A percentile compares a stretch with the other conserved stretches of the same genome.
Evolutionary conservation across 2,113 vertebrate species (phyloP).

Genomic region (Cololabis saira): DNA sequence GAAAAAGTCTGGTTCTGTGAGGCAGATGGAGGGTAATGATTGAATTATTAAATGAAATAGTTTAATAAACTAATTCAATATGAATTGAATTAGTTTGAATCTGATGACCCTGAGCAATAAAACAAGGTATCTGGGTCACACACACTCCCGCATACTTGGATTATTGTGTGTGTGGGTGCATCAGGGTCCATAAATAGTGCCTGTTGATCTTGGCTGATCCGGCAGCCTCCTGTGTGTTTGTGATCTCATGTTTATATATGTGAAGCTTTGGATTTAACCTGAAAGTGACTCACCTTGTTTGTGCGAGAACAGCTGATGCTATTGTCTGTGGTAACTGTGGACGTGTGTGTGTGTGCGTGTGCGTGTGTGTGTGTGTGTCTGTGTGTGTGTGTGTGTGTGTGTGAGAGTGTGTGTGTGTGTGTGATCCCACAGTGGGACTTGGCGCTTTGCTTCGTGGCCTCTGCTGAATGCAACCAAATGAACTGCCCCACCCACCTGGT

Average conservation of each 20-base stretch:
- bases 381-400: not conserved
- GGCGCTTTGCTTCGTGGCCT: no score
- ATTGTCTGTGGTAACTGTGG: not conserved
- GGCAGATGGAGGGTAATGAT: no score
- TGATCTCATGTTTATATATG: not conserved
- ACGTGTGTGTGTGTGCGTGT: not conserved
- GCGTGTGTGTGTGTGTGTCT: not conserved
- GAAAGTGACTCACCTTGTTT: not conserved
- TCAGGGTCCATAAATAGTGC: not conserved
- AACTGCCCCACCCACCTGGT: no score
- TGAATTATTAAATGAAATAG: no score
- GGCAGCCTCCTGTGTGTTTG: no score
- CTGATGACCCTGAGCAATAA: not conserved
- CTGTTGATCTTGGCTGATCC: not conserved
- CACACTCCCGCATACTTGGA: not conserved
- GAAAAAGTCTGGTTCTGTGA: no score
- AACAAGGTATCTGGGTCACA: not conserved
- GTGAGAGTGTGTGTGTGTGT: not conserved
- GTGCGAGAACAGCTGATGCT: not conserved
- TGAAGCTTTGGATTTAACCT: not conserved
- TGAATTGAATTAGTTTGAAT: not conserved
- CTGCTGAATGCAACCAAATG: no score
- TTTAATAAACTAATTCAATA: no score
- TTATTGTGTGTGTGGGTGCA: not conserved
- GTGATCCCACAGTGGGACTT: no score